Percentiles rank a stretch among this genome's conserved stretches.
These are phyloP conservation scores for Ennomos erosarius DNA, from an alignment of 2,888 invertebrate species.

Conservation along the genomic window DNA sequence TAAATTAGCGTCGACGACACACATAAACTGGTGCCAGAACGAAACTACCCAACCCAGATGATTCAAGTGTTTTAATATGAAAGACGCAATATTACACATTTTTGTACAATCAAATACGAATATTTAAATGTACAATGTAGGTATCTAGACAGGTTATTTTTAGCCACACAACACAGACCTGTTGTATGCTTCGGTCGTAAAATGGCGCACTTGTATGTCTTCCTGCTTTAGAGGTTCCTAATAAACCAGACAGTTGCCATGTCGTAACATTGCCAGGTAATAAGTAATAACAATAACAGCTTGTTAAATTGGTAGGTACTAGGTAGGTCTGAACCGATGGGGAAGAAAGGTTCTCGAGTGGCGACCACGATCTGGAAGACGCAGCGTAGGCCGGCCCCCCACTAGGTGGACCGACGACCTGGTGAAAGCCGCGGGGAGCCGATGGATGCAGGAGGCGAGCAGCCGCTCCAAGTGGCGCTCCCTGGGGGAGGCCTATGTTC, in stretches of 20 bases:
- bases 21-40: neutral
- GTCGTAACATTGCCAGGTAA: too few species aligned
- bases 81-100: neutral
- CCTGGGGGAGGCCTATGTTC: too few species aligned
- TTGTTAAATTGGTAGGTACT: too few species aligned
- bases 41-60: neutral
- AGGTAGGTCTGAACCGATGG: too few species aligned
- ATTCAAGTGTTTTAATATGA: conserved; percentile 4
- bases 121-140: conserved; percentile 1
- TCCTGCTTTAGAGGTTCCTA: conserved; percentile 4
- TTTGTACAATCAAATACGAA: conserved; percentile 2
- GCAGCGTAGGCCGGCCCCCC: too few species aligned
- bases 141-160: neutral
- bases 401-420: too few species aligned
- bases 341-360: too few species aligned
- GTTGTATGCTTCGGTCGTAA: conserved; percentile 1
- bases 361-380: too few species aligned
- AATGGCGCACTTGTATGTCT: conserved; percentile 2
- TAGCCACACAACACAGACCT: neutral
- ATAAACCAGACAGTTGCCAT: neutral
- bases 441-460: too few species aligned
- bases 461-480: too few species aligned
- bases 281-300: neutral
- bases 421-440: too few species aligned
- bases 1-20: neutral